Base-by-base conservation (phyloP, 2,888 invertebrate species). In the Acleris sparsana region DNA sequence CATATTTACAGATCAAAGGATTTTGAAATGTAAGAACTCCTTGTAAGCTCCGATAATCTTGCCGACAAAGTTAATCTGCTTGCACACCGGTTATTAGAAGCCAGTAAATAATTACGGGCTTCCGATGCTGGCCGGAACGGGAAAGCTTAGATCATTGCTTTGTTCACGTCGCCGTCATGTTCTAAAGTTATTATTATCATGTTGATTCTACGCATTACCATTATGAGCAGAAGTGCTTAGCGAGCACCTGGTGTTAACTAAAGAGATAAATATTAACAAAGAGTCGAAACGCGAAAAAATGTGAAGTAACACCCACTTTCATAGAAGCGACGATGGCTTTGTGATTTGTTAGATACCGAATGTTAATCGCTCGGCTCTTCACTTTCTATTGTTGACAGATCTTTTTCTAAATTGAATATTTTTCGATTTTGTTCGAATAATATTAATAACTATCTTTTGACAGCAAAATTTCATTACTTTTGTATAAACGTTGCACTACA, bases 131-230 rank as follows among this genome's bases (percentile, higher is more conserved):
- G n/a, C 62, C 57, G 62, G 57, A 66, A 66, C 33, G 65, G 52
- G 61, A 66, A 66, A 51, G 57, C 65, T 65, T 61, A 65, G 56
- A 61, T 61, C 61, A 66, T 66, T 66, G 66, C 62, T 63, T 62
- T 46, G 56, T 52, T 61, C 56, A 20, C 17, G 57, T 66, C 66
- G 46, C 52, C 44, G 46, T 46, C 56, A 56, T 46, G 57, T 57
- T 55, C 55, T 49, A 7, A 61, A 39, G 46, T 62, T 62, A 56
- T 66, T 57, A 62, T 66, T 66, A 66, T 53, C 61, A 52, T 53
- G 65, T 61, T 61, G 60, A 51, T 51, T 51, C 65, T 56, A 52
- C 55, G 51, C 57, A 53, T 62, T 57, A 60, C 43, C 22, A 25
- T 20, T 55, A 59, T 60, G 53, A 29, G 44, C 53, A 51, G 56